Percentiles rank a stretch among this genome's conserved stretches.
Conservation (phyloP, 1,140 invertebrate species). For the Drosophila ohnishii region DNA sequence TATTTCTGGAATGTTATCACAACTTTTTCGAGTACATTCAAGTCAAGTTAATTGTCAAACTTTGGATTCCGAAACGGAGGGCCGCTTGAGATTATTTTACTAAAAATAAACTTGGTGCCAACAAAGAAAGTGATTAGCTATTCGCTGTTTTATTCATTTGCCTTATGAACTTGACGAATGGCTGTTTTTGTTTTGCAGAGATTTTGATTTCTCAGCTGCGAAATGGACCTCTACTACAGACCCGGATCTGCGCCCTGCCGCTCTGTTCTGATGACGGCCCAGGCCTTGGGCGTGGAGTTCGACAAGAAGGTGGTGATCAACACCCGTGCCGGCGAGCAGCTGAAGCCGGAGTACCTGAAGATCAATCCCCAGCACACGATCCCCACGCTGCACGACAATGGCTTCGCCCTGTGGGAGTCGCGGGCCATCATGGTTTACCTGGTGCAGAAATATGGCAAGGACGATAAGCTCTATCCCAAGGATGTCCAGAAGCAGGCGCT, state of each 20-base stretch:
- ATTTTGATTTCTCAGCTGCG: not conserved
- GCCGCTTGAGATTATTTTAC: constrained; percentile 30
- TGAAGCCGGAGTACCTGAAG: constrained; percentile 86
- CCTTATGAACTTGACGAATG: constrained; percentile 21
- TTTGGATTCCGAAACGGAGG: not conserved
- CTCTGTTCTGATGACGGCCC: constrained; percentile 83
- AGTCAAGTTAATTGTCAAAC: not conserved
- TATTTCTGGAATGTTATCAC: not conserved
- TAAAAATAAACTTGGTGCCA: not conserved
- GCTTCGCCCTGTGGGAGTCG: constrained; percentile 63
- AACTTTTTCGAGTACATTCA: not conserved
- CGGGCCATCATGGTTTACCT: constrained; percentile 84
- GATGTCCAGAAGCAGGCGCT: constrained; percentile 86
- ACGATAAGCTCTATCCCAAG: constrained; percentile 87
- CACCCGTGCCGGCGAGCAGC: constrained; percentile 86
- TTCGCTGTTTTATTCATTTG: constrained; percentile 6
- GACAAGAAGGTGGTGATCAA: constrained; percentile 84
- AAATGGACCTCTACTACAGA: constrained; percentile 86
- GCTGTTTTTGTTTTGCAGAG: constrained; percentile 10
- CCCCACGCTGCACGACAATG: constrained; percentile 69
- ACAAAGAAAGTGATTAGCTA: constrained; percentile 52
- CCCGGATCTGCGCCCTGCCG: constrained; percentile 88
- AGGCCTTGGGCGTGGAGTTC: constrained; percentile 83
- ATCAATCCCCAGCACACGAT: constrained; percentile 82
- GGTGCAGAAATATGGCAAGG: constrained; percentile 85